Base-by-base conservation (phyloP, 2,888 invertebrate species). In the Eulithis prunata region DNA sequence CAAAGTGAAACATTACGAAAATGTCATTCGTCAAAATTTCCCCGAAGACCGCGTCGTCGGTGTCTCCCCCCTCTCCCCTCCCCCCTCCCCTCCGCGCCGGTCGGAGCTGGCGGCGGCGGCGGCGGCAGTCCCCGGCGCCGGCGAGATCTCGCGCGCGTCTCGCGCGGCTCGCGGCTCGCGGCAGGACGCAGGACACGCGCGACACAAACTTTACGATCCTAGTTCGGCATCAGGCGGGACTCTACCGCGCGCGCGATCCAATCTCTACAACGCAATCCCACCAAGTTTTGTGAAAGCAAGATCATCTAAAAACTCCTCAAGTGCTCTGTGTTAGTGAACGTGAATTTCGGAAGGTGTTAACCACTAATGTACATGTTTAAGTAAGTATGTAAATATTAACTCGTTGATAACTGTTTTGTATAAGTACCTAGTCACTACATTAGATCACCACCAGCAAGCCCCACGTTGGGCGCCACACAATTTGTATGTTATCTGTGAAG, bases 21-120 rank as follows among this genome's bases (percentile, higher is more conserved):
- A 87, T 87, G 87, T 87, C 86, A 85, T 87, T 87, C 88, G 87
- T 88, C 88, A 87, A 86, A 86, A 86, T 87, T 87, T 88, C 87
- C 87, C 86, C 78, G 81, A 86, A 86, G 88, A 86, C 78, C 78
- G 76, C 77, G 76, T 63, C 52, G 28, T 65, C 79, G 73, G 71
- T 70, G 71, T 51, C 13, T 36, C 61, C 13, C 21, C 57, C 38
- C 8, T 0, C 54, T 13, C 47, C 55, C 12, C 38, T 46, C 36
- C 51, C 14, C 69, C 13, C 36, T 46, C 46, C 14, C 7, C 38
- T 3, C 13, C 14, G 12, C 21, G 1, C 2, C 21, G 21, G n/a
- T n/a, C n/a, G n/a, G n/a, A n/a, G 21, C 21, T 1, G 14, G 47
- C n/a, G 4, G 32, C n/a, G 28, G 43, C 4, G 56, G 46, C 52